These are phyloP conservation scores for Micoletzkya japonica DNA, from an alignment of 2,888 invertebrate species.

Conservation along the genomic window DNA sequence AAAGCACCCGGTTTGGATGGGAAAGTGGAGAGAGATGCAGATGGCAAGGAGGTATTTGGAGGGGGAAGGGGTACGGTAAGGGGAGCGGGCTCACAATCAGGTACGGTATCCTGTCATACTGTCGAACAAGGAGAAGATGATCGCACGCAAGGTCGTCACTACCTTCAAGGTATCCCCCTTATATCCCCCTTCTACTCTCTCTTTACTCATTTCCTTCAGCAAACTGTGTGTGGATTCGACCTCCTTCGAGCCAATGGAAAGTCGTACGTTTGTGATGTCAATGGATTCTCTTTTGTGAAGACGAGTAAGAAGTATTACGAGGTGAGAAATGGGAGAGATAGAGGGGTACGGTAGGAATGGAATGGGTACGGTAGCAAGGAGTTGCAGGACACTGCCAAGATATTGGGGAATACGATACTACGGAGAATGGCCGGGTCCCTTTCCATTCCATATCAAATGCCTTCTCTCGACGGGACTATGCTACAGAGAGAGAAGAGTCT, in stretches of 20 bases:
- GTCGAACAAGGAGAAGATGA: constrained; percentile 93
- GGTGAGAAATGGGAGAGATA: constrained; percentile 28
- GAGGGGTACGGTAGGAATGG: not conserved
- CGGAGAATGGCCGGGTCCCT: constrained; percentile 89
- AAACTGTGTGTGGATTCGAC: constrained; percentile 99
- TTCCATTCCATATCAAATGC: constrained; percentile 95
- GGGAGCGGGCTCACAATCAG: too few species aligned
- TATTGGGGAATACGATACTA: constrained; percentile 94
- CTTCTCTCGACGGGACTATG: constrained; percentile 84
- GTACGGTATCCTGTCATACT: constrained; percentile 95
- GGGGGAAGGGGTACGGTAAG: not conserved
- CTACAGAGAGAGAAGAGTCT: constrained; percentile 22
- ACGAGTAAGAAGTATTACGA: constrained; percentile 99
- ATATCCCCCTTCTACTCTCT: too few species aligned
- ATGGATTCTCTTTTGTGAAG: constrained; percentile 99
- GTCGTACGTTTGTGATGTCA: constrained; percentile 98
- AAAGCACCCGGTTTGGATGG: constrained; percentile 81
- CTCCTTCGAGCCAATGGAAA: constrained; percentile 93
- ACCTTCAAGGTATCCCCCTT: constrained; percentile 69
- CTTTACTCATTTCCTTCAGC: too few species aligned
- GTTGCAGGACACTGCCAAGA: constrained; percentile 86
- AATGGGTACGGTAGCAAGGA: not conserved
- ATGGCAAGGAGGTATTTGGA: constrained; percentile 82
- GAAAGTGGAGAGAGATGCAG: constrained; percentile 76
- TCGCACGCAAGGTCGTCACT: constrained; percentile 90